Base-by-base conservation (phyloP, 2,797 vertebrate species). In the Tragelaphus oryx region DNA sequence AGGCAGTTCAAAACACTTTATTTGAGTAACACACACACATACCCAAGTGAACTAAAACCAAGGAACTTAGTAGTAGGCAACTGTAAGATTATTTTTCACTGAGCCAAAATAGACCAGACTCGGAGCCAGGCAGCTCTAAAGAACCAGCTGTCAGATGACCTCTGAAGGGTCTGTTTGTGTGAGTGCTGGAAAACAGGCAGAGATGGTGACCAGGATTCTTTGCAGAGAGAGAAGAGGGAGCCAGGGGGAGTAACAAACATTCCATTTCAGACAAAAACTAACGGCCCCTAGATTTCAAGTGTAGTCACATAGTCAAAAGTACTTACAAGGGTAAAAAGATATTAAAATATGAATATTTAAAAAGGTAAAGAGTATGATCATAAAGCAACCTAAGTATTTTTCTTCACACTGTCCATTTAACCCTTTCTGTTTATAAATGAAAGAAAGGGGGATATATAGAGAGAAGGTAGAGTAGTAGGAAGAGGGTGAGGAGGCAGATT, bases 1-100 rank as follows among this genome's bases (percentile, higher is more conserved):
- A 94, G 41, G 28, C 30, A 91, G 33, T 24, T 95, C 46, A 91
- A 59, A 62, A 81, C 81, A 94, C 14, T 80, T 93, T 65, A n/a
- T 48, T 48, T 87, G 52, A 5, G 17, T 16, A 81, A 68, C 65
- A 90, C 4, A 74, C 8, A 28, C 24, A 46, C 24, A 89, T 2
- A 60, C 8, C 37, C 3, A 13, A 44, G 22, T 44, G 13, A 81
- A 52, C 50, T 85, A 85, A 95, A 94, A 55, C n/a, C 10, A 90
- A 87, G 48, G 75, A 60, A 90, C 48, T 89, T 55, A 81, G 28
- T 62, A 60, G 17, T 86, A 85, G 55, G 48, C 11, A 79, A 79
- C 57, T 60, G 5, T 68, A 37, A 85, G 17, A 11, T 86, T 65
- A 86, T 89, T 89, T 89, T 94, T 12, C 55, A 74, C 5, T 89